Base-by-base conservation (phyloP, 2,888 invertebrate genomes). In the Cephus sareptanus region DNA sequence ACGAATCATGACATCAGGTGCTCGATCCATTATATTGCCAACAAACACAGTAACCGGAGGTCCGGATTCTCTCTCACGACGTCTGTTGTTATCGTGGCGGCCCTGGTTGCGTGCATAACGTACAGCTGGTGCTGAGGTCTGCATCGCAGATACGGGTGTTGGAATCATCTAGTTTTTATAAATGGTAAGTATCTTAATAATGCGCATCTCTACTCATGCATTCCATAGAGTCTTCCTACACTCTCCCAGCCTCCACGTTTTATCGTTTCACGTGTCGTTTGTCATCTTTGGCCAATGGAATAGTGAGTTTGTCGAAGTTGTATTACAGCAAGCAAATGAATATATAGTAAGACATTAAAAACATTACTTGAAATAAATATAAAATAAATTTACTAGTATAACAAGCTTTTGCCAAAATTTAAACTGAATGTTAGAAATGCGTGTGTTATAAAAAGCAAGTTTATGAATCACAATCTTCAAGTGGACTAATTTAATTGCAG, bases 21-120 rank as follows among this genome's bases (percentile, higher is more conserved):
- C 98, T 85, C 97, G 95, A 85, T 98, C 97, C 88, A 98, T 97
- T 79, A 99, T 98, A 92, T 98, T 99, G 74, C 99, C 99, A 75
- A 99, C 97, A 93, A 99, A 99, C 3, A 99, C 98, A 1, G 99
- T 99, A 68, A 99, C 98, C 1, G 98, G 95, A 0, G 98, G 98
- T 0, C 98, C 97, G 3, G 89, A 85, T 82, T 91, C 91, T 79
- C 91, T 84, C 80, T 91, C 91, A 2, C 91, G 88, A 56, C 89
- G 89, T 37, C 90, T 87, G 79, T 87, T 89, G 77, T 89, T 88
- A 77, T 90, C 90, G 80, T 91, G 89, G 4, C 92, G 87, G 80
- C 87, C 88, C 82, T 90, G 90, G 83, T 90, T 90, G 74, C 90
- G 87, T 68, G 84, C 85, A 81, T 91, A 92, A 77, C 91, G 88